These are phyloP conservation scores for Galaxias olidus DNA, from an alignment of 2,797 vertebrate genomes.

Conservation along the genomic window DNA sequence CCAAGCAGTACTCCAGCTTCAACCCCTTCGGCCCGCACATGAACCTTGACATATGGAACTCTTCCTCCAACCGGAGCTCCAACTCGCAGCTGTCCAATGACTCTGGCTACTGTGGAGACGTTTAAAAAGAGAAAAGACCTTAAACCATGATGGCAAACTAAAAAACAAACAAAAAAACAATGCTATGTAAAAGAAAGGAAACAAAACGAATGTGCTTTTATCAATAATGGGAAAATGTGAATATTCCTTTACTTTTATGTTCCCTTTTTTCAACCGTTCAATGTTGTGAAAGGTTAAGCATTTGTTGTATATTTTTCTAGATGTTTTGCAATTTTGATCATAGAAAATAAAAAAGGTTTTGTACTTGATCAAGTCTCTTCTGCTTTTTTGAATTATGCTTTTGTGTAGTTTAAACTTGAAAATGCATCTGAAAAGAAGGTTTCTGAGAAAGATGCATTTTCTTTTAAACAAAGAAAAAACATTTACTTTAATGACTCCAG, in stretches of 20 bases:
- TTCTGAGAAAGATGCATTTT: not conserved
- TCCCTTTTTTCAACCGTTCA: slow-evolving; percentile 74
- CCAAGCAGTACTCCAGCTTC: slow-evolving; percentile 89
- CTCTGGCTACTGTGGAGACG: slow-evolving; percentile 91
- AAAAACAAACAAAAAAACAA: slow-evolving; percentile 54
- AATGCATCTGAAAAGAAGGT: not conserved
- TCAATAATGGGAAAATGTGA: slow-evolving; percentile 73
- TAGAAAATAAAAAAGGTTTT: slow-evolving; percentile 81
- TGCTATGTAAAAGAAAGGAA: slow-evolving; percentile 65
- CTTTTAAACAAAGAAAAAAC: no score
- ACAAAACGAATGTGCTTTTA: slow-evolving; percentile 76
- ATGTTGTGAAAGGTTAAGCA: slow-evolving; percentile 81
- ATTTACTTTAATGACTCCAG: no score
- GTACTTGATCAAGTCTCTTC: slow-evolving; percentile 61
- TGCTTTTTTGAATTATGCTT: not conserved
- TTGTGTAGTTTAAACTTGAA: not conserved
- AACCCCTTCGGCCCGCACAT: slow-evolving; percentile 96
- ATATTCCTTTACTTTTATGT: slow-evolving; percentile 80
- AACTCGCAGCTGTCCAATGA: slow-evolving; percentile 94
- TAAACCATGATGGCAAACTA: not conserved
- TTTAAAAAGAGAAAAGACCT: slow-evolving; percentile 53
- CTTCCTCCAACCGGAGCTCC: slow-evolving; percentile 87
- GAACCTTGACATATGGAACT: slow-evolving; percentile 99
- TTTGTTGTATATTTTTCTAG: slow-evolving; percentile 90
- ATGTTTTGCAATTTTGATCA: slow-evolving; percentile 85